Base-by-base conservation (phyloP, 2,888 invertebrate genomes). In the Tetranychus truncatus region DNA sequence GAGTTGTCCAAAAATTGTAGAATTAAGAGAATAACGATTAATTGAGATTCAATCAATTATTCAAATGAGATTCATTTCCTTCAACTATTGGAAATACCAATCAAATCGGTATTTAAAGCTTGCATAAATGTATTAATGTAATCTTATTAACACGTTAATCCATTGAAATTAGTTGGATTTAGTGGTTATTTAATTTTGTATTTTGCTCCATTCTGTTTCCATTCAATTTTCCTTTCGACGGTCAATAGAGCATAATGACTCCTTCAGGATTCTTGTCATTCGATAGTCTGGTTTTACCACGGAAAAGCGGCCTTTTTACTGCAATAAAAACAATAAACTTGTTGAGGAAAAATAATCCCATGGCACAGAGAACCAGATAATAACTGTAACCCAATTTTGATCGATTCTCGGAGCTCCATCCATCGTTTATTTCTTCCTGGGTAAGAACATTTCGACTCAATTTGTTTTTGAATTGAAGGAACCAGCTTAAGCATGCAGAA, bases 351-450 rank as follows among this genome's bases (percentile, higher is more conserved):
- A 89, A 89, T 3, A 89, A 85, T 73, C 88, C 84, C 0, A 87
- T 85, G 0, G 90, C 88, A 8, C 87, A 88, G 5, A 89, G 88
- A 9, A 90, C 88, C 80, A 91, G 89, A 89, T 91, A 95, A 83
- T 92, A 95, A 6, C 94, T 94, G 80, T 90, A 88, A 74, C 92
- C 93, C 67, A 93, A 85, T 79, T 88, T 88, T 0, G 92, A 90
- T 81, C 88, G 87, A 74, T 89, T 89, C 78, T 89, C 88, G 0
- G 92, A 91, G 45, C 89, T 88, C 92, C 94, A 95, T 80, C 88
- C 87, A 79, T 88, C 88, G 55, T 88, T 87, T 76, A 88, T 86
- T 81, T 93, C 92, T 80, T 91, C 90, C 73, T 87, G 86, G 0
- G 89, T 87, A 83, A 95, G 86, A 1, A 94, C 91, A 82, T 92